Evolutionary conservation across 35 echinoderm and acorn worm species (phyloP), one percentile per base, ranked within the genome.

Genomic region (Ophioderma brevispina): DNA sequence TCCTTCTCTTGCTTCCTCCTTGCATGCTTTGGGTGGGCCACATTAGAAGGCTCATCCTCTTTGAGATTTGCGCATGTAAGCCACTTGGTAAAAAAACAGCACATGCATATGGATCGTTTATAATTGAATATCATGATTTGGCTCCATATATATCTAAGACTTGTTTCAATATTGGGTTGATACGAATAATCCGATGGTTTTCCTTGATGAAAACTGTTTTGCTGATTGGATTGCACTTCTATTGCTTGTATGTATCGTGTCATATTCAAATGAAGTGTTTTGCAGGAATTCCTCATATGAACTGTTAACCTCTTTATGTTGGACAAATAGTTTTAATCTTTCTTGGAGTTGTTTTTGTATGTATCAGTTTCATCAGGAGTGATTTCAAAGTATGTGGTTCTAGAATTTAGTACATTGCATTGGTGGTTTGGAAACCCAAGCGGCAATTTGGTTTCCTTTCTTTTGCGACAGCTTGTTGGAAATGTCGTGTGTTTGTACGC

Each of bases 41-140:
- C 33, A 96, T 52, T 13, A 93, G 55, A 31, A 36, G n/a, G 32
- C 94, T 70, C 94, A 92, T 96, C 82, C 87, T 78, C 90, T 21
- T 63, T 92, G 90, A 84, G 94, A 37, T 38, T 95, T 95, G n/a
- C 49, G 31, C 33, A 96, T 96, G n/a, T 96, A 96, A 0, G 94
- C 92, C 5, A 86, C 80, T 63, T 92, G 77, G 33, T 96, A 92
- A 37, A 31, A n/a, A n/a, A n/a, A n/a, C 85, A 31, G 87, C 59
- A 82, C 84, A 88, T 36, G 75, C 85, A 64, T 95, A 95, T 15
- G 79, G 13, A 82, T 92, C 78, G 17, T 42, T 79, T 13, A 92
- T 84, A 84, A 90, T 41, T 94, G 92, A 18, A 94, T 91, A 80
- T 94, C 92, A 64, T 91, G 78, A 64, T 94, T 91, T n/a, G 0